A percentile compares a stretch with the other conserved stretches of the same genome.
phyloP scores from a whole-genome alignment of 2,797 vertebrate genomes.

The Gallinago stenura region DNA sequence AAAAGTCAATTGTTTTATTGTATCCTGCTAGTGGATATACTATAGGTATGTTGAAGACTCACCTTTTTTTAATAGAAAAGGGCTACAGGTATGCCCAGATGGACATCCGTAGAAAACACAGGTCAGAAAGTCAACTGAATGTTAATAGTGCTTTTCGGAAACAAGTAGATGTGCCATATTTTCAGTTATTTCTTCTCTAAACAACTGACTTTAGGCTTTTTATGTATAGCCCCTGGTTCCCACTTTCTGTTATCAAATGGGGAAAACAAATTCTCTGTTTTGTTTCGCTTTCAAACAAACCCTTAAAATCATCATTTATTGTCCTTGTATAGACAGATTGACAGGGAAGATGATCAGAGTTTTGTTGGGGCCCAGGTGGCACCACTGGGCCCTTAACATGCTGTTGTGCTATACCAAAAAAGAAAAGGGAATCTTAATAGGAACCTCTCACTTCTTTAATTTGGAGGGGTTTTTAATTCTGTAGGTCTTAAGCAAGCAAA shows the following conservation, averaged over 20 bases:
- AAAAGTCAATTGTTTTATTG: neutral
- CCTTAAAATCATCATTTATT: neutral
- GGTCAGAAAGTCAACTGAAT: slow-evolving; percentile 3
- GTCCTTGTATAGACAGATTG: neutral
- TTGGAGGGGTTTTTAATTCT: neutral
- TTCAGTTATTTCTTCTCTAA: neutral
- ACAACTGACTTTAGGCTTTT: neutral
- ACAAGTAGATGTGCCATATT: neutral
- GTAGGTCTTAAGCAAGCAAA: neutral
- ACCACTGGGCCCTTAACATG: neutral
- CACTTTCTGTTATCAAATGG: neutral
- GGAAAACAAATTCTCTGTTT: neutral
- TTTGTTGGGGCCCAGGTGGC: neutral
- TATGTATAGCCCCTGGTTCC: neutral
- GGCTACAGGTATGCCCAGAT: neutral
- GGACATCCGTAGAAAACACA: neutral
- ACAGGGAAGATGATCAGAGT: neutral
- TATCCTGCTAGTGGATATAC: neutral
- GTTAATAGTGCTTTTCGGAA: slow-evolving; percentile 1
- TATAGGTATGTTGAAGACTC: neutral
- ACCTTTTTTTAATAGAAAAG: neutral
- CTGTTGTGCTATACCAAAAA: neutral
- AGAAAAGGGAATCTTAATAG: neutral
- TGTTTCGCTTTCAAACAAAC: neutral
- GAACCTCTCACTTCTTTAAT: neutral